Base-by-base conservation (phyloP, 2,888 invertebrate species). In the Sarcophaga subvicina region DNA sequence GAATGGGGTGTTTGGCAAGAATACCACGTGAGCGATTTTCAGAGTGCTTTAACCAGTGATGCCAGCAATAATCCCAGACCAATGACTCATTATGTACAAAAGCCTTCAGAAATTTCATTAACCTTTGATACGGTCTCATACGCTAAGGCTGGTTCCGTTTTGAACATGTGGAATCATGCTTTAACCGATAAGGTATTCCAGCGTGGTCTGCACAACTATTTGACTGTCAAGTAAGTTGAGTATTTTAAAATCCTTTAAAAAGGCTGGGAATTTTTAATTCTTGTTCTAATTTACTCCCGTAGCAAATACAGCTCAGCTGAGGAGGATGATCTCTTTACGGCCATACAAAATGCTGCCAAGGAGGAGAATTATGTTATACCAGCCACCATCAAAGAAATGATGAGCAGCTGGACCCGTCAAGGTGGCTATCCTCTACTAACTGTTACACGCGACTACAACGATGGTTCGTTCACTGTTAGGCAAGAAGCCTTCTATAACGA, bases 61-160 rank as follows among this genome's bases (percentile, higher is more conserved):
- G 96, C 96, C 1, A 93, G 96, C 64, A 95, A 96, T 64, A 95
- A 96, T 0, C 96, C 97, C 0, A 97, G 98, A 91, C 96, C 97
- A 80, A 96, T 98, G 90, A 97, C 96, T 0, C 95, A 97, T 14
- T 95, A 96, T 90, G 98, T 98, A 4, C 95, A 96, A 47, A 96
- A 97, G 90, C 98, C 98, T 0, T 96, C 95, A 82, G 97, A 98
- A 92, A 97, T 98, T 75, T 95, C 95, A 75, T 96, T 96, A 88
- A 96, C 97, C 17, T 98, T 98, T 89, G 97, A 98, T 91, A 95
- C 96, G 71, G 97, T 98, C 89, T 97, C 98, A 0, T 98, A 98
- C 91, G 96, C 95, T 62, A 98, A 98, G 95, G 97, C 98, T 17
- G 97, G 98, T 11, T 96, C 97, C 0, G 91, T 93, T 3, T 64